A percentile compares a stretch with the other conserved stretches of the same genome.
phyloP scores from a whole-genome alignment of 2,888 invertebrate species.

The Opisthograptis luteolata region DNA sequence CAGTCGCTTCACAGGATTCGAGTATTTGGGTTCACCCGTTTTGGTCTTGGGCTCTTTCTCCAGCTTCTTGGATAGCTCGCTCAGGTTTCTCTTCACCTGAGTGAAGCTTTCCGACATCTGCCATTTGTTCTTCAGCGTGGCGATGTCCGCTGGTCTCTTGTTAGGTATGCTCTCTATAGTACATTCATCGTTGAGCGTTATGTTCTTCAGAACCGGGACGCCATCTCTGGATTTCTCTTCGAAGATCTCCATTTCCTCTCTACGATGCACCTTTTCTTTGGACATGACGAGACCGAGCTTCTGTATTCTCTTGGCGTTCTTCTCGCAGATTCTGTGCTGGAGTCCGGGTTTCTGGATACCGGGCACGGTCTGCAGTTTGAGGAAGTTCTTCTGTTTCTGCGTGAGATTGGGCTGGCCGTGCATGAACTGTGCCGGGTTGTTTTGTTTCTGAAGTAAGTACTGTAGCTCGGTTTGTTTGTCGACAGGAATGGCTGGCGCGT shows the following conservation, averaged over 20 bases:
- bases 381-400: constrained; percentile 66
- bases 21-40: constrained; percentile 68
- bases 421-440: constrained; percentile 77
- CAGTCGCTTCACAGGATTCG: constrained; percentile 87
- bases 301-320: constrained; percentile 74
- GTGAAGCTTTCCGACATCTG: constrained; percentile 79
- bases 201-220: constrained; percentile 62
- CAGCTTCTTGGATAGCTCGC: constrained; percentile 74
- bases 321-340: constrained; percentile 70
- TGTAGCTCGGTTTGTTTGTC: constrained; percentile 80
- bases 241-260: constrained; percentile 48
- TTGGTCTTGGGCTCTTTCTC: constrained; percentile 77
- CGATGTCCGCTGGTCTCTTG: constrained; percentile 74
- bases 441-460: constrained; percentile 76
- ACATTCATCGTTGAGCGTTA: constrained; percentile 84
- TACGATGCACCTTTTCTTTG: constrained; percentile 55
- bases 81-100: constrained; percentile 78
- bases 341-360: constrained; percentile 69
- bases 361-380: constrained; percentile 63
- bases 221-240: constrained; percentile 63
- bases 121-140: constrained; percentile 80
- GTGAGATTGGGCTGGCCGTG: constrained; percentile 65
- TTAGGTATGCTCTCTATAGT: constrained; percentile 84
- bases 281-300: constrained; percentile 70
- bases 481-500: constrained; percentile 59